Base-by-base conservation (phyloP, 23 tunicate species). In the Trididemnum miniatum region DNA sequence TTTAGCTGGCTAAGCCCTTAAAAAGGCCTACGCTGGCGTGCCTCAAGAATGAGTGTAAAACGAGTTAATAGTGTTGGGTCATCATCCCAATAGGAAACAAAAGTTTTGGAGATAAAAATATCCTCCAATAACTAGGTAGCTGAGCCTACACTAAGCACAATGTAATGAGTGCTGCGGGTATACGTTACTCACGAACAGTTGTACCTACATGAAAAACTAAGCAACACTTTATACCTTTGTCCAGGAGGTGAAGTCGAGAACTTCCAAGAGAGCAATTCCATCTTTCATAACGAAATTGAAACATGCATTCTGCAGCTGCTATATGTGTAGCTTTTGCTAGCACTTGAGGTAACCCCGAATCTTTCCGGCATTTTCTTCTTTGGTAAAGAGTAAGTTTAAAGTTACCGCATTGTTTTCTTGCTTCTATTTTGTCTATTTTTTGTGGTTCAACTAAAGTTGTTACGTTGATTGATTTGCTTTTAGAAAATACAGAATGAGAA, bases 271-370 rank as follows among this genome's bases (percentile, higher is more conserved):
- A 80, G 38, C 97, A 91, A 59, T 91, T 91, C 97, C 97, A 91
- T 35, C 87, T 66, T 77, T 91, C 97, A 59, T 72, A 85, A 7
- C 97, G 83, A 59, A 91, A 91, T 76, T 91, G 97, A 51, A 81
- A 82, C 35, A 86, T 89, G 57, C 97, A 91, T 71, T 91, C 97
- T 1, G 90, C 83, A 28, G 89, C 97, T 9, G 97, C 89, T 0
- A 86, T 85, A 66, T 80, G 87, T 39, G 89, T 91, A 34, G 97
- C 97, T 59, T 91, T 89, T 51, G 80, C 71, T 31, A 91, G 59
- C 31, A 91, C 89, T 57, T 91, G 97, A 20, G 97, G 97, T 81
- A 91, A 52, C 1, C 97, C 97, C 35, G 97, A 84, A 78, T 91
- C 97, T 69, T 84, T 52, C 54, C 65, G 76, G 67, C 97, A 91